Evolutionary conservation across 2,113 vertebrate genomes (phyloP).

Genomic region (Stigmatopora nigra): DNA sequence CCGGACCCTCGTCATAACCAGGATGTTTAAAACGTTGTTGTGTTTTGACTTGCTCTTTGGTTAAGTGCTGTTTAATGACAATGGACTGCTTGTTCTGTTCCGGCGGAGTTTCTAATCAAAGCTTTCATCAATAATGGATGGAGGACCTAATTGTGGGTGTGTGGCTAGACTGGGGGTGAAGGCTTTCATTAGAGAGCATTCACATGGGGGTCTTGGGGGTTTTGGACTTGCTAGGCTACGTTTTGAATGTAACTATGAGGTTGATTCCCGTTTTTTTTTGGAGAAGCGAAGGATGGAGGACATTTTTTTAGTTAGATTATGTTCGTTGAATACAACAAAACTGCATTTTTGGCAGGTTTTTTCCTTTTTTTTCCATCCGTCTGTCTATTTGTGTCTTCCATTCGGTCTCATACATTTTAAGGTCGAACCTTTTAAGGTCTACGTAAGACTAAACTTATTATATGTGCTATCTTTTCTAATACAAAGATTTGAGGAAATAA

Average conservation of each 20-base stretch:
- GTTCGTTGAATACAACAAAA: too few relatives aligned
- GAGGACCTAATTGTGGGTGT: conserved; percentile 64
- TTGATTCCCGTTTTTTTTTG: too few relatives aligned
- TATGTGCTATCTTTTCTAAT: too few relatives aligned
- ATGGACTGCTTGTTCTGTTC: conserved; percentile 59
- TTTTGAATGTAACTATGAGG: not conserved
- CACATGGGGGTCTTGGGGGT: not conserved
- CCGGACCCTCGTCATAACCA: conserved; percentile 51
- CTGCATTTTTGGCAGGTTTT: too few relatives aligned
- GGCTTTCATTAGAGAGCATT: conserved; percentile 66
- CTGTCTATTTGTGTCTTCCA: too few relatives aligned
- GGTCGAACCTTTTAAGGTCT: too few relatives aligned
- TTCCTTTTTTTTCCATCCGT: too few relatives aligned
- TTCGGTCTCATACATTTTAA: too few relatives aligned
- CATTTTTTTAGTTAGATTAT: too few relatives aligned
- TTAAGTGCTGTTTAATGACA: conserved; percentile 71
- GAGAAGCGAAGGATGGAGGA: too few relatives aligned
- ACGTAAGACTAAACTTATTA: too few relatives aligned
- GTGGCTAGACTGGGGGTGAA: conserved; percentile 53
- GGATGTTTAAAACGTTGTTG: conserved; percentile 56
- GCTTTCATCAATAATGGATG: conserved; percentile 70
- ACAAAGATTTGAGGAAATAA: too few relatives aligned
- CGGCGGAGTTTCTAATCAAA: conserved; percentile 67
- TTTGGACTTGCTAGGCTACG: not conserved
- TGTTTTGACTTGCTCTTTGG: conserved; percentile 63